Conservation (phyloP, 2,113 vertebrate species). For the Cynoglossus semilaevis region DNA sequence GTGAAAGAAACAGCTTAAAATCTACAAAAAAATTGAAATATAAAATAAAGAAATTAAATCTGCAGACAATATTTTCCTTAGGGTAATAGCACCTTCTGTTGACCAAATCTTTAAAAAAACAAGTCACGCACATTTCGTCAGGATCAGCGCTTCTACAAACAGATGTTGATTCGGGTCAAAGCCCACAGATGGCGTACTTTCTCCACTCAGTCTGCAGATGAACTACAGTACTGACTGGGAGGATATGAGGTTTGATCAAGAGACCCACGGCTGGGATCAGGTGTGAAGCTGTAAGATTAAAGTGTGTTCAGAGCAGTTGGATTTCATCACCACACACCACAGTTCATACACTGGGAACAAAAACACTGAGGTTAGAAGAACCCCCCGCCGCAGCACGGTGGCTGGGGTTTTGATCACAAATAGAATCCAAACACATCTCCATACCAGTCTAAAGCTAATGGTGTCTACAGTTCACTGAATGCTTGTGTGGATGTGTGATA, state of each 20-base stretch:
- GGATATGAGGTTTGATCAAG: not conserved
- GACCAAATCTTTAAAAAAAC: no score
- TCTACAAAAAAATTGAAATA: no score
- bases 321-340: conserved; percentile 73
- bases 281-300: conserved; percentile 29
- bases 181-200: conserved; percentile 8
- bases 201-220: conserved; percentile 10
- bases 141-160: no score
- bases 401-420: conserved; percentile 54
- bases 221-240: no score
- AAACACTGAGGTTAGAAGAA: conserved; percentile 45
- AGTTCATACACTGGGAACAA: conserved; percentile 46
- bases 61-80: no score
- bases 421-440: conserved; percentile 54
- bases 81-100: no score
- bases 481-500: conserved; percentile 21
- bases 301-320: conserved; percentile 61
- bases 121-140: no score
- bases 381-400: conserved; percentile 28
- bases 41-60: no score
- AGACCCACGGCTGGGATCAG: conserved; percentile 9
- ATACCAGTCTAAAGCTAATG: conserved; percentile 61
- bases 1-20: no score
- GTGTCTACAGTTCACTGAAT: conserved; percentile 50
- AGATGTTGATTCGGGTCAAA: no score